Conservation (phyloP, 2,113 vertebrate species). For the Caranx melampygus region DNA sequence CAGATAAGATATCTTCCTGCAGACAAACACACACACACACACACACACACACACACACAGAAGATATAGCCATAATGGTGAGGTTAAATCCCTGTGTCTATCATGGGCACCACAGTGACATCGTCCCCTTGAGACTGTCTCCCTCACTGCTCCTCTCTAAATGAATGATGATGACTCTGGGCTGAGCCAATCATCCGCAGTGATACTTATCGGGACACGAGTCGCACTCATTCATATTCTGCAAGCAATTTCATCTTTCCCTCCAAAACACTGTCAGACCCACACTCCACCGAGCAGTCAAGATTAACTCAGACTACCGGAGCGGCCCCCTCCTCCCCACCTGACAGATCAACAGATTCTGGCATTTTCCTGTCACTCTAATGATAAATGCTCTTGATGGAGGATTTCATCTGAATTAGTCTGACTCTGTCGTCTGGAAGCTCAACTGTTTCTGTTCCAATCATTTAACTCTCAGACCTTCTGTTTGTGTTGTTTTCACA, state of each 20-base stretch:
- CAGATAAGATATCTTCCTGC: slow-evolving; percentile 43
- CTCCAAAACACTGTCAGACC: slow-evolving; percentile 48
- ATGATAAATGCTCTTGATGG: slow-evolving; percentile 56
- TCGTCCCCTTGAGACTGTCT: slow-evolving; percentile 43
- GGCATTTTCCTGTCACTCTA: slow-evolving; percentile 33
- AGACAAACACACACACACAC: slow-evolving; percentile 9
- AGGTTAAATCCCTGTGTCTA: slow-evolving; percentile 50
- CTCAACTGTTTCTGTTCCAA: background rate
- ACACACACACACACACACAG: slow-evolving; percentile 1
- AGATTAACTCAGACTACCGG: slow-evolving; percentile 50
- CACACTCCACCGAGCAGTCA: slow-evolving; percentile 13
- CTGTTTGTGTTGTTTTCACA: background rate
- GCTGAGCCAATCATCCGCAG: slow-evolving; percentile 59
- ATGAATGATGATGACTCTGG: slow-evolving; percentile 65
- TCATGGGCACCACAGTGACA: slow-evolving; percentile 39
- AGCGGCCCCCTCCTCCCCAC: background rate
- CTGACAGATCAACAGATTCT: slow-evolving; percentile 51
- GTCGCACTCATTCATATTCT: slow-evolving; percentile 56
- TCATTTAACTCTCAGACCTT: slow-evolving; percentile 8
- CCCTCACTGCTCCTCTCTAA: slow-evolving; percentile 41
- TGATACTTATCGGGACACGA: slow-evolving; percentile 34
- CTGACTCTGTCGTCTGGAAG: slow-evolving; percentile 31
- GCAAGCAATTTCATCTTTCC: slow-evolving; percentile 45
- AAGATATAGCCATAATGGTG: slow-evolving; percentile 23
- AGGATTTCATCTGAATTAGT: slow-evolving; percentile 44